Conservation (phyloP, 2,888 invertebrate species). For the Latrodectus elegans region DNA sequence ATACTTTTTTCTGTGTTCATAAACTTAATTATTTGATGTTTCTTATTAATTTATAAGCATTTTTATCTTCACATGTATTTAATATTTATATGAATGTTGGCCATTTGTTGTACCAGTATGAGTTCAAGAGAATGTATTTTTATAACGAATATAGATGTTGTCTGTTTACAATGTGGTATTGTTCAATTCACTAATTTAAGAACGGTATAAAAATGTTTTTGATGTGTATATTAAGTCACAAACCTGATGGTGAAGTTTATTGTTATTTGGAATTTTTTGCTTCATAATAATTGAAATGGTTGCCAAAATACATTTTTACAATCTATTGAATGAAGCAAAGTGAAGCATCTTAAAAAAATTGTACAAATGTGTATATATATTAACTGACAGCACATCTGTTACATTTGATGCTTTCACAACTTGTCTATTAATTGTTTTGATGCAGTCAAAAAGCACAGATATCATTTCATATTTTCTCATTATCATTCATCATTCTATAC, state of each 20-base stretch:
- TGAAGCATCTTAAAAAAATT: not conserved
- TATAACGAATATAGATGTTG: slow-evolving; percentile 8
- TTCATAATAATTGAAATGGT: not conserved
- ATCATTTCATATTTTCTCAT: not conserved
- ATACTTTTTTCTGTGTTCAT: too few relatives aligned
- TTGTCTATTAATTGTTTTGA: not conserved
- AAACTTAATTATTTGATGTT: too few relatives aligned
- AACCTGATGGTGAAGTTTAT: not conserved
- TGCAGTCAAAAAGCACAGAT: slow-evolving; percentile 65
- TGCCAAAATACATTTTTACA: slow-evolving; percentile 4
- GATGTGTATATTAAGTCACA: not conserved
- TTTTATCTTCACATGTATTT: too few relatives aligned
- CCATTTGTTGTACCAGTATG: slow-evolving; percentile 17
- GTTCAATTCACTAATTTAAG: not conserved
- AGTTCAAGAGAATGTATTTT: slow-evolving; percentile 22
- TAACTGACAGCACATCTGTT: not conserved
- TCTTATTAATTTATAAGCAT: too few relatives aligned
- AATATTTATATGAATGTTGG: not conserved
- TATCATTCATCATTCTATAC: too few relatives aligned
- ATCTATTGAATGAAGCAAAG: not conserved
- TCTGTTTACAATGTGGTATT: not conserved
- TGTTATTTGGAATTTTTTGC: not conserved
- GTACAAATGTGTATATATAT: not conserved
- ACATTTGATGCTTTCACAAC: slow-evolving; percentile 8
- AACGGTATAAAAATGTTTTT: slow-evolving; percentile 8